Conservation (phyloP, 2,888 invertebrate genomes). For the Leuctra nigra region DNA sequence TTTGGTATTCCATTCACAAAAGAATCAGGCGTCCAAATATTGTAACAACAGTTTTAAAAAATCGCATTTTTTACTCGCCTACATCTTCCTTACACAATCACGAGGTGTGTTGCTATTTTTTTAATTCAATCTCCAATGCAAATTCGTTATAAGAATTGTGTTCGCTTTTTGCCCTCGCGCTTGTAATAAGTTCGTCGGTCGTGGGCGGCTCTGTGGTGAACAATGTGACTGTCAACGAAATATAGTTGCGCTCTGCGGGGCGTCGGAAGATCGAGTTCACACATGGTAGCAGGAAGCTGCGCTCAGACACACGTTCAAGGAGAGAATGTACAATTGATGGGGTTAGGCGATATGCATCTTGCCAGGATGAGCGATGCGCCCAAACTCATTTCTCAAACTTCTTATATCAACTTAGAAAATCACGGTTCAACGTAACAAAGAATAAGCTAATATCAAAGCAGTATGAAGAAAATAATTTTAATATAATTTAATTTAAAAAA, state of each 20-base stretch:
- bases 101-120: neutral
- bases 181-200: neutral
- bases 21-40: neutral
- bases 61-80: neutral
- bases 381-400: too few species aligned
- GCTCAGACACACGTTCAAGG: too few species aligned
- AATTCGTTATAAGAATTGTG: neutral
- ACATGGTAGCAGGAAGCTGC: too few species aligned
- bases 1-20: neutral
- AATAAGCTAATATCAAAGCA: too few species aligned
- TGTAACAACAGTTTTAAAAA: neutral
- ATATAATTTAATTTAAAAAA: too few species aligned
- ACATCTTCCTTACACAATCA: constrained; percentile 1
- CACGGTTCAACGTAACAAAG: too few species aligned
- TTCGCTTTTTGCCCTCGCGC: neutral
- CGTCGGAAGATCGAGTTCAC: neutral
- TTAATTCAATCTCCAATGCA: neutral
- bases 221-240: constrained; percentile 4
- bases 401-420: too few species aligned
- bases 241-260: constrained; percentile 4
- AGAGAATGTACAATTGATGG: too few species aligned
- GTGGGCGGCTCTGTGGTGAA: neutral
- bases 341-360: too few species aligned
- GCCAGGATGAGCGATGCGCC: too few species aligned
- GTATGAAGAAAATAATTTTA: too few species aligned